phyloP scores from a whole-genome alignment of 1,140 invertebrate genomes.

The Penaeus chinensis region DNA sequence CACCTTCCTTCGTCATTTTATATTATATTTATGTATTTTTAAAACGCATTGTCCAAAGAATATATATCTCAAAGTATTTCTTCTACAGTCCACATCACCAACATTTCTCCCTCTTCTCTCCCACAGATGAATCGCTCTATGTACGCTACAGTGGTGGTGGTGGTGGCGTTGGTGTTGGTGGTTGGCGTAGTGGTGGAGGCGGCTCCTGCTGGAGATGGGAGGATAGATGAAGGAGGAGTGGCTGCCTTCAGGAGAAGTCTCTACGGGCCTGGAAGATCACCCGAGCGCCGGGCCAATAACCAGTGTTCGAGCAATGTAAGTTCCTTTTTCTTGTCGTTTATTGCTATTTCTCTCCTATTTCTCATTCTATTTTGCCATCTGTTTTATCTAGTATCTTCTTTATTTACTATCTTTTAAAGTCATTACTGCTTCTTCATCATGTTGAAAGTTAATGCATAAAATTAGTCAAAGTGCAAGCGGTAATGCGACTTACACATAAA shows the following conservation, averaged over 20 bases:
- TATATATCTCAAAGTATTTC: not conserved
- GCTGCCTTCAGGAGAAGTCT: conserved; percentile 52
- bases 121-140: conserved; percentile 4
- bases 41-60: not conserved
- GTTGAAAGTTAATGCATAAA: too few relatives aligned
- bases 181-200: not conserved
- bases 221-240: not conserved
- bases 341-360: too few relatives aligned
- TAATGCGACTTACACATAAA: too few relatives aligned
- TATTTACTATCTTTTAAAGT: too few relatives aligned
- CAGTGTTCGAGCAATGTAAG: conserved; percentile 45
- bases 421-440: too few relatives aligned
- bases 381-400: too few relatives aligned
- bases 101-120: not conserved
- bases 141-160: not conserved
- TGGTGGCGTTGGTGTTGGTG: not conserved
- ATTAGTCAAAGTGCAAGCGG: too few relatives aligned
- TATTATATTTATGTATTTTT: not conserved
- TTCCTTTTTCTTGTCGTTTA: not conserved
- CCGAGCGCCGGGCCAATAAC: conserved; percentile 15
- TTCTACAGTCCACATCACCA: not conserved
- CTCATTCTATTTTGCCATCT: too few relatives aligned
- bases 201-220: not conserved
- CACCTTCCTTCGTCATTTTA: not conserved
- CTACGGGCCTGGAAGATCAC: conserved; percentile 22